phyloP scores from a whole-genome alignment of 2,797 vertebrate species.

The Cyclura pinguis region DNA sequence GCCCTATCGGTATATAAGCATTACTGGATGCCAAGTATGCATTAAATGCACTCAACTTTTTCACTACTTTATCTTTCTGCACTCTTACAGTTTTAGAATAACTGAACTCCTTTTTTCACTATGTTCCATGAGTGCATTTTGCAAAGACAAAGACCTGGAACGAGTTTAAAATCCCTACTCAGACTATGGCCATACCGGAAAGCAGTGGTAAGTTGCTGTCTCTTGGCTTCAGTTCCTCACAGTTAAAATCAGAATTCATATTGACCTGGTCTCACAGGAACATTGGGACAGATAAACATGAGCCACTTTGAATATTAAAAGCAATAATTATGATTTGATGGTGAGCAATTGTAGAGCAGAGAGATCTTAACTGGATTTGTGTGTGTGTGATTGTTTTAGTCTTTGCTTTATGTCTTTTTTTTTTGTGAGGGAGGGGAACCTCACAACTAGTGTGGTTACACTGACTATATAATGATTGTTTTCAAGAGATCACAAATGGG shows the following conservation, averaged over 20 bases:
- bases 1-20: neutral
- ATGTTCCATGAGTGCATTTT: neutral
- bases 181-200: neutral
- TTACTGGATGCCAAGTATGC: neutral
- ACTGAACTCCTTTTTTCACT: neutral
- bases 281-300: neutral
- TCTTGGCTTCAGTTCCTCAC: neutral
- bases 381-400: neutral
- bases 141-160: neutral
- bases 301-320: neutral
- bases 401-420: neutral
- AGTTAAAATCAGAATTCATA: neutral
- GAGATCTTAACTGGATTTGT: neutral
- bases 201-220: neutral
- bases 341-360: neutral
- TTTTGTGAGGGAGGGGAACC: neutral
- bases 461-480: neutral
- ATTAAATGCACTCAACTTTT: neutral
- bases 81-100: neutral
- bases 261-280: neutral
- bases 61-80: neutral
- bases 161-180: neutral
- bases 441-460: neutral
- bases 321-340: neutral
- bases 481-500: neutral